phyloP scores from a whole-genome alignment of 2,797 vertebrate genomes.

The Tauraco hartlaubi region DNA sequence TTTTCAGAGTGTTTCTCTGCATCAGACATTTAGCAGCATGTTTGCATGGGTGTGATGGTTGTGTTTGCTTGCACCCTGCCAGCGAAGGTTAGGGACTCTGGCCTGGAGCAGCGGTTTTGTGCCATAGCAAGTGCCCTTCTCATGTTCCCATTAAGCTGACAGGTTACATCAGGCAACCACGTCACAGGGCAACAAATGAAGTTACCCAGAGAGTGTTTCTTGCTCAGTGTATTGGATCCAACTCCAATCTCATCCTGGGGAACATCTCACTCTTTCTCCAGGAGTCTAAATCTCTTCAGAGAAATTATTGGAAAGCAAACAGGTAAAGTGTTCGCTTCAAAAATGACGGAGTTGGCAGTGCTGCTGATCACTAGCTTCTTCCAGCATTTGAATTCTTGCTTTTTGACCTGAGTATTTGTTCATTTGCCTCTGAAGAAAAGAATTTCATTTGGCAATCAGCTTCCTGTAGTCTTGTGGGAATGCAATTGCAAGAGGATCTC shows the following conservation, averaged over 20 bases:
- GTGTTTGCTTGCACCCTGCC: background rate
- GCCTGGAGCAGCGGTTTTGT: background rate
- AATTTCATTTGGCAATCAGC: background rate
- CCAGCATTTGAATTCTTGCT: background rate
- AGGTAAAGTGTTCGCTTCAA: background rate
- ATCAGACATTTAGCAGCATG: background rate
- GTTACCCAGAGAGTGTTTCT: background rate
- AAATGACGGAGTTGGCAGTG: background rate
- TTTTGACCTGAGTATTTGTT: background rate
- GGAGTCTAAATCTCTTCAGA: background rate
- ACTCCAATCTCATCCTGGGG: background rate
- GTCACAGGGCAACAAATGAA: accelerated
- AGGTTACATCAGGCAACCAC: background rate
- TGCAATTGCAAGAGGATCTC: background rate
- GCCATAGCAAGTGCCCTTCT: accelerated
- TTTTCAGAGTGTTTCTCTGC: background rate
- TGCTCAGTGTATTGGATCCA: background rate
- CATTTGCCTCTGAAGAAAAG: background rate
- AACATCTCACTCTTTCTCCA: background rate
- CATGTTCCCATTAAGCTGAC: background rate
- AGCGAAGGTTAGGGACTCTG: background rate
- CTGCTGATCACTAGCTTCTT: background rate
- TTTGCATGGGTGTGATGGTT: background rate
- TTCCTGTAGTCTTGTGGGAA: background rate
- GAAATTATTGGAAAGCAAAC: background rate